Base-by-base conservation (phyloP, 2,888 invertebrate genomes). In the Tachina lurida region DNA sequence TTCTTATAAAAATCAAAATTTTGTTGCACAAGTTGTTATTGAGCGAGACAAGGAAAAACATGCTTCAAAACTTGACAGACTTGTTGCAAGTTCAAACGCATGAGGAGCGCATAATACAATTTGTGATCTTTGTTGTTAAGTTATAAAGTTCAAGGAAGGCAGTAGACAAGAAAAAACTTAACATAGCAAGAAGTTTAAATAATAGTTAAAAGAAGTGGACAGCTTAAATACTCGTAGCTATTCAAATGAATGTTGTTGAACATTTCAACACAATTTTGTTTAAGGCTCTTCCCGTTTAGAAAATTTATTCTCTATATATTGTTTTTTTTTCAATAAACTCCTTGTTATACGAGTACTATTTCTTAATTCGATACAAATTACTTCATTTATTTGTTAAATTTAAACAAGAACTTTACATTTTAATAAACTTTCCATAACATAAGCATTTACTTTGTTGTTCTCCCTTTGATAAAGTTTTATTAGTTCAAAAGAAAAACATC, bases 81-180 rank as follows among this genome's bases (percentile, higher is more conserved):
- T 79, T 75, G 84, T 79, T 79, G 79, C 84, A 75, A 79, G 84
- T 84, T 84, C 75, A 79, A 70, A 43, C 39, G n/a, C n/a, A n/a
- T 22, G 68, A 77, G 67, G 60, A 39, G 47, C 41, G 73, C 39
- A 41, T 65, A 47, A 71, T 63, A 56, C 19, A 56, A 65, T 79
- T 79, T 56, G 31, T 79, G 43, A 60, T 43, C 52, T 70, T 49
- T 70, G 12, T 60, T 68, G 60, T 45, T 17, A 49, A 52, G 60
- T 60, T 43, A 60, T 68, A 15, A 12, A 75, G 13, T 39, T 52
- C 15, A 8, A 1, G 43, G 43, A 8, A 9, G 78, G 31, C 39
- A 22, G 19, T 10, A 54, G 52, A 52, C 52, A 70, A 56, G 39
- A 13, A 12, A 19, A 1, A 31, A 52, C 39, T 17, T 39, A 17